phyloP scores from a whole-genome alignment of 2,113 vertebrate genomes.

The Aspidoscelis tigris region DNA sequence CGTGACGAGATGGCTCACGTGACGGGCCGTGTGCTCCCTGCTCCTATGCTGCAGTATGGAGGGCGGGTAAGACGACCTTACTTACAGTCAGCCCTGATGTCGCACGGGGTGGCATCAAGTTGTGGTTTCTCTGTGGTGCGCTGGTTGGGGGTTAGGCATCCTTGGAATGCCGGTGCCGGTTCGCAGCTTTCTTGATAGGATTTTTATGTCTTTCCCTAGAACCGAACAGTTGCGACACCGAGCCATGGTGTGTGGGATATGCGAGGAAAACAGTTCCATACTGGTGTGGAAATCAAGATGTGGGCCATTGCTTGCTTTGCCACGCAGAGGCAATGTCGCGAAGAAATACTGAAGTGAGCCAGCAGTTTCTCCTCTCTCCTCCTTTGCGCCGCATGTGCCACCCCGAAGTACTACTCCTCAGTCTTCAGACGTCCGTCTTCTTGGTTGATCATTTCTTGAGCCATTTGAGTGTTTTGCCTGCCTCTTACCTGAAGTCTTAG shows the following conservation, averaged over 20 bases:
- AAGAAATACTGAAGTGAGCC: conserved; percentile 95
- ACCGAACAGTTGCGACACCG: conserved; percentile 96
- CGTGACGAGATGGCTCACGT: conserved; percentile 99
- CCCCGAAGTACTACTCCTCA: too few species aligned
- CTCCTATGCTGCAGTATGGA: conserved; percentile 97
- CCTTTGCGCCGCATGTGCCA: not conserved
- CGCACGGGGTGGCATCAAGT: rapidly evolving
- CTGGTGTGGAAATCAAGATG: conserved; percentile 99
- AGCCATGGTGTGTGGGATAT: conserved; percentile 99
- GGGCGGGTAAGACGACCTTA: conserved; percentile 88
- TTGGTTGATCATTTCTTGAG: too few species aligned
- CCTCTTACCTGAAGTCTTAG: too few species aligned
- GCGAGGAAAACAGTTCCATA: conserved; percentile 98
- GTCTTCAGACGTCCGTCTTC: too few species aligned
- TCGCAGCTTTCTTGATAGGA: not conserved
- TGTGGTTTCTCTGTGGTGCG: not conserved
- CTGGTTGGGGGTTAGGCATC: not conserved
- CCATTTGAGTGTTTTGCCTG: too few species aligned
- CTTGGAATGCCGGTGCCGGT: not conserved
- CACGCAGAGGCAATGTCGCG: conserved; percentile 96
- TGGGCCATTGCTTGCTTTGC: conserved; percentile 99
- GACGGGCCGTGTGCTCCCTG: conserved; percentile 95
- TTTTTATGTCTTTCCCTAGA: conserved; percentile 77
- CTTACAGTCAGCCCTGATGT: not conserved
- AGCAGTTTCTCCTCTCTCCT: not conserved